Base-by-base conservation (phyloP, 2,113 vertebrate genomes). In the Sinocyclocheilus rhinocerous region DNA sequence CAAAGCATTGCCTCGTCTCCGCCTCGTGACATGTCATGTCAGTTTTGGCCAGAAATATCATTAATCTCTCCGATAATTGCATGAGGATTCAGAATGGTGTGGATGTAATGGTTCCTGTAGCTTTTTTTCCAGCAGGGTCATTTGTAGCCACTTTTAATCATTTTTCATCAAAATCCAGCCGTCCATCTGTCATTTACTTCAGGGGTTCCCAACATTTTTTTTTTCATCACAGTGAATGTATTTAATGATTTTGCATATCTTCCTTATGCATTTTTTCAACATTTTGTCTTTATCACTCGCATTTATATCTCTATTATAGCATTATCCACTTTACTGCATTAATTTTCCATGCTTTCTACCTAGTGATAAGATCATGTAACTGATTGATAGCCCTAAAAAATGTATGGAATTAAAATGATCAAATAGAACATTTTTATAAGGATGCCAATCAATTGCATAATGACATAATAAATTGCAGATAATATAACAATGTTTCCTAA, bases 111-210 rank as follows among this genome's bases (percentile, higher is more conserved):
- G 63, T 13, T 55, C 26, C 9, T 77, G 26, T 29, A 57, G 26
- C 16, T 78, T 57, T 12, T 48, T 48, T 48, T 12, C 1, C 36
- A 55, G 20, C 76, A 78, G 52, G 18, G 42, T 36, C 1, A 24
- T 59, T 59, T 36, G 18, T 80, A 4, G 57, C 9, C 12, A 10
- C 6, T n/a, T 63, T 20, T 42, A 79, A 79, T 79, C 33, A 42
- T 57, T 2, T 10, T 78, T 78, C 76, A 78, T 80, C 2, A 80
- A 80, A 80, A 61, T 80, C 42, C 29, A 45, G 42, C 42, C 10
- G 2, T 45, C 9, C 42, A 10, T 45, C 45, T 63, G 57, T 80
- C 20, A 3, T 61, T 80, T 80, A 7, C 36, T 29, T 20, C 48
- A 73, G 70, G 8, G 69, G 69, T 72, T 72, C 36, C 18, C 16